Evolutionary conservation across 2,113 vertebrate species (phyloP), one percentile per base, ranked within the genome.

Genomic region (Blennius ocellaris): DNA sequence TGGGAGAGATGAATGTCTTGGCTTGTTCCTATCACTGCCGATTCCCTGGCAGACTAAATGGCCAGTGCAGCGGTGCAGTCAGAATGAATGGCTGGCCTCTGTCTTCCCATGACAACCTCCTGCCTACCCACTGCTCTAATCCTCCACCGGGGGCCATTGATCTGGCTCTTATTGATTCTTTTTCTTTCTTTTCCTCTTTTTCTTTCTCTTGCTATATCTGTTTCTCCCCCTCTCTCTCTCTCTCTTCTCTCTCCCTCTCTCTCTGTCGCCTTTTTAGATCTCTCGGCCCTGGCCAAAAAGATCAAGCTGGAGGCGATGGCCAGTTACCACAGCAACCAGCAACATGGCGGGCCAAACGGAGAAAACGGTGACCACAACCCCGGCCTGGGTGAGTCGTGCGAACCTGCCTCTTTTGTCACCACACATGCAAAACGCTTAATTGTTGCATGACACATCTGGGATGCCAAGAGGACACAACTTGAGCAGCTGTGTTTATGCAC

Each of bases 231-330:
- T 67, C 12, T 57, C 39, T 47, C 16, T 75, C 69, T 65, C 61
- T 58, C 80, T 30, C 49, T 62, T 50, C 7, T 51, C 61, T 76
- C 7, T 74, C 69, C 78, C 11, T 72, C 57, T 67, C 12, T 57
- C 39, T 47, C 16, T 75, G 67, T 65, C 65, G 55, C 80, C 21
- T 30, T 30, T 30, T 30, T 81, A 98, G 97, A 97, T 93, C 92
- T 99, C 81, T 97, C 97, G 1, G 96, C 96, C 60, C 96, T 98
- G 76, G 96, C 96, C 90, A 99, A 99, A 93, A 99, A 98, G 94
- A 98, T 99, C 92, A 99, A 99, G 92, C 89, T 99, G 90, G 97
- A 99, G 94, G 96, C 96, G 39, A 95, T 98, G 95, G 96, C 94
- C 76, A 92, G 95, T 93, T 98, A 97, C 92, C 96, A 97, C 73